Percentiles rank a stretch among this genome's conserved stretches.
Conservation (phyloP, 2,797 vertebrate species). For the Sebastes minor region DNA sequence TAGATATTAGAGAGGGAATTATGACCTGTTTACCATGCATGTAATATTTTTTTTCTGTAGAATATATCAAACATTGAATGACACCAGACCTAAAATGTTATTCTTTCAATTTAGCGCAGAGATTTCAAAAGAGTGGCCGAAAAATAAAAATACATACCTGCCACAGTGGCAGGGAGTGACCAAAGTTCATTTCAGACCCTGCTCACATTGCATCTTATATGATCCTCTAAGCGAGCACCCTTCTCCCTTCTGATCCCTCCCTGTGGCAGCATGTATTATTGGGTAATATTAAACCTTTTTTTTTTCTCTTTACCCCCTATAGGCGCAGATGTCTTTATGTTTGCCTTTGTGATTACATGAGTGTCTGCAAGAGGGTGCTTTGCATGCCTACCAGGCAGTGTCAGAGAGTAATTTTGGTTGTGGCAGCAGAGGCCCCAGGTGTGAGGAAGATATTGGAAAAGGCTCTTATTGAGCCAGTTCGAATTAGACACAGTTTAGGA, state of each 20-base stretch:
- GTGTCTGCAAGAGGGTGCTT: constrained; percentile 34
- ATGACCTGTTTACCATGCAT: too few relatives aligned
- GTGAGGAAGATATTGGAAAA: constrained; percentile 68
- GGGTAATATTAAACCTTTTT: constrained; percentile 38
- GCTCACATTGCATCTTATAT: not conserved
- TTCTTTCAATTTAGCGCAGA: too few relatives aligned
- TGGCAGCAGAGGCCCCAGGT: constrained; percentile 63
- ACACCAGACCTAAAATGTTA: not conserved
- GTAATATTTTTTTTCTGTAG: not conserved
- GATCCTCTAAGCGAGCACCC: not conserved
- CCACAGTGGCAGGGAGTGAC: not conserved
- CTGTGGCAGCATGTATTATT: not conserved
- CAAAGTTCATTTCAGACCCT: not conserved
- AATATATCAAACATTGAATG: not conserved
- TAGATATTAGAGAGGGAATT: too few relatives aligned
- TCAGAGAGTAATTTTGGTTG: constrained; percentile 30
- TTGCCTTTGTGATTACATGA: constrained; percentile 50
- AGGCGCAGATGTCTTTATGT: constrained; percentile 46
- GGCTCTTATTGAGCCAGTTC: constrained; percentile 51
- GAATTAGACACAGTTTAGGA: constrained; percentile 59
- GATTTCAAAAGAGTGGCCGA: not conserved
- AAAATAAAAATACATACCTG: not conserved
- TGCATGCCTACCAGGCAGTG: constrained; percentile 37
- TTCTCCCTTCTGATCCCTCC: not conserved
- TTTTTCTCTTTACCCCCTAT: not conserved